Conservation (phyloP, 2,888 invertebrate genomes). For the Tanytarsus gracilentus region DNA sequence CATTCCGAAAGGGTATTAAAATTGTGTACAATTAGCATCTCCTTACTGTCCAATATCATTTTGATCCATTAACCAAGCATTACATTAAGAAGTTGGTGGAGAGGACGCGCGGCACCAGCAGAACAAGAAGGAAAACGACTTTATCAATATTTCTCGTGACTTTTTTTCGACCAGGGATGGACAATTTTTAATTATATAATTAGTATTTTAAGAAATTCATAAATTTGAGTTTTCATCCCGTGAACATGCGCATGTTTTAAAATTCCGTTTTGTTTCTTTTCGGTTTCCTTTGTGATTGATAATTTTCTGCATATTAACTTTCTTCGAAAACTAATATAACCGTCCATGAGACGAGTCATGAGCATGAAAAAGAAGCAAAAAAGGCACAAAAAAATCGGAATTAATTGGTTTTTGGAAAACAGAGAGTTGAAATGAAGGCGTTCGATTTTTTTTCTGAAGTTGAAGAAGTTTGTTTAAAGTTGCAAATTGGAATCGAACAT, state of each 20-base stretch:
- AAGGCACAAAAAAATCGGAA: constrained; percentile 9
- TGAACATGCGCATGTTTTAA: constrained; percentile 21
- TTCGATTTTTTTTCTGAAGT: constrained; percentile 3
- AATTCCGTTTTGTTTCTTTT: constrained; percentile 3
- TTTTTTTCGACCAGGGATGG: too few relatives aligned
- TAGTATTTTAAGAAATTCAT: too few relatives aligned
- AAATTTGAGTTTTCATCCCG: too few relatives aligned
- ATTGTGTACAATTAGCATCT: too few relatives aligned
- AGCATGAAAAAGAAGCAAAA: not conserved
- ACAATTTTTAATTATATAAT: too few relatives aligned
- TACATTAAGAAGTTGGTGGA: too few relatives aligned
- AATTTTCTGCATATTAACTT: constrained; percentile 25
- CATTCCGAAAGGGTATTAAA: too few relatives aligned
- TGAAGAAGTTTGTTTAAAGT: constrained; percentile 21
- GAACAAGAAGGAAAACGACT: too few relatives aligned
- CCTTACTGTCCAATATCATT: too few relatives aligned
- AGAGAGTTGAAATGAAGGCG: constrained; percentile 7
- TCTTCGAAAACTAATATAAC: constrained; percentile 13
- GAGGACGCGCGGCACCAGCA: too few relatives aligned
- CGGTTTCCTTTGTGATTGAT: constrained; percentile 26
- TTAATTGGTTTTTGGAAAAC: constrained; percentile 23
- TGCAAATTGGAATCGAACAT: constrained; percentile 25
- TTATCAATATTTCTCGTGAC: too few relatives aligned
- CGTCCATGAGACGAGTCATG: not conserved
- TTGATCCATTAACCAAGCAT: too few relatives aligned